Evolutionary conservation across 2,113 vertebrate species (phyloP).

Genomic region (Perognathus longimembris): DNA sequence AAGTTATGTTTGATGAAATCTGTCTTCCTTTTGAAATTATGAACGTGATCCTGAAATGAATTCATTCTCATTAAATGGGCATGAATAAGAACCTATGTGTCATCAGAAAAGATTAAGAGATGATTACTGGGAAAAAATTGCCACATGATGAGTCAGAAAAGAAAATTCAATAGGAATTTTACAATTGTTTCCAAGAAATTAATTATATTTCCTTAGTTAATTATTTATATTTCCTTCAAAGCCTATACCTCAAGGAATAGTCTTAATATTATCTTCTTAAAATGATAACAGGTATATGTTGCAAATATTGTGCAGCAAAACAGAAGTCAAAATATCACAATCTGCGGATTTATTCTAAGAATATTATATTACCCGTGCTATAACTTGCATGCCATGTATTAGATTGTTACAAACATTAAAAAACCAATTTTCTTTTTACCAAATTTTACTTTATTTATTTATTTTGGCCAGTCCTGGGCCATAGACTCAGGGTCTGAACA

Average conservation of each 20-base stretch:
- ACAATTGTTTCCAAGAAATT: not conserved
- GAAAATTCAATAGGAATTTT: not conserved
- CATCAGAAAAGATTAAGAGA: fast-evolving
- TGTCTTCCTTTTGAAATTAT: not conserved
- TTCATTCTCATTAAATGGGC: not conserved
- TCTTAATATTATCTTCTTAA: not conserved
- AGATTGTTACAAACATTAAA: too few species aligned
- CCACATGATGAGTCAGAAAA: not conserved
- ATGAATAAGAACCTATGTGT: not conserved
- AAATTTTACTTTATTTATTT: too few species aligned
- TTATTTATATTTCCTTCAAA: not conserved
- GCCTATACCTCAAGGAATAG: not conserved
- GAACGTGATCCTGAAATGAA: not conserved
- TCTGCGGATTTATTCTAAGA: not conserved
- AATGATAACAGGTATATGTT: not conserved
- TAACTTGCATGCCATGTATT: too few species aligned
- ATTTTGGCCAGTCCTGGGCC: too few species aligned
- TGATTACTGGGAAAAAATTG: not conserved
- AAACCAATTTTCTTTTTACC: too few species aligned
- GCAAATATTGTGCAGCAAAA: not conserved
- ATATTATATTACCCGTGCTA: not conserved
- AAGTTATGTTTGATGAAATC: not conserved
- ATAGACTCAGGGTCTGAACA: too few species aligned
- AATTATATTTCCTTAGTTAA: too few species aligned
- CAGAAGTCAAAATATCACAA: not conserved